Conservation (phyloP, 2,113 vertebrate genomes). For the Fregetta grallaria region DNA sequence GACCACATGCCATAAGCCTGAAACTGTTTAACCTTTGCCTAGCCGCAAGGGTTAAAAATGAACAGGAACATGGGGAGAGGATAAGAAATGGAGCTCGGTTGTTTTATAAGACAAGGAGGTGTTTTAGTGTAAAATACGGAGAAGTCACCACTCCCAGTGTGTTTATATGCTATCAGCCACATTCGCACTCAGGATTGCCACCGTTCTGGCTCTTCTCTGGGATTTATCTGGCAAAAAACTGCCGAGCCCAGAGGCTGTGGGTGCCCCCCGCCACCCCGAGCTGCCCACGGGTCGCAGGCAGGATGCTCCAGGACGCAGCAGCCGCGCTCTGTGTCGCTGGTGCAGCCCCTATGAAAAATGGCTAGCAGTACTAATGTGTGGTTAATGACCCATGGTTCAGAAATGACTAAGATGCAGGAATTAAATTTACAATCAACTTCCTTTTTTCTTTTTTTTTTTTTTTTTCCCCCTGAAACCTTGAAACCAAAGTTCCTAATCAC, state of each 20-base stretch:
- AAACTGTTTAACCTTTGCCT: neutral
- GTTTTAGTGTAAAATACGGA: neutral
- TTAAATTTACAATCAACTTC: constrained; percentile 47
- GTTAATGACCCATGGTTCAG: constrained; percentile 21
- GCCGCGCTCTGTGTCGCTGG: rapidly evolving
- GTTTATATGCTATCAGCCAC: neutral
- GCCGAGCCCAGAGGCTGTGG: neutral
- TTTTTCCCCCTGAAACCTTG: neutral
- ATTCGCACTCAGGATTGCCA: neutral
- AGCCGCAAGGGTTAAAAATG: neutral
- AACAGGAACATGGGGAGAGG: neutral
- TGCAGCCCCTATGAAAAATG: constrained; percentile 8
- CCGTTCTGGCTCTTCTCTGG: neutral
- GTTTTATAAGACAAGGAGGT: neutral
- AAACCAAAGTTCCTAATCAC: neutral
- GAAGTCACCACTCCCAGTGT: neutral
- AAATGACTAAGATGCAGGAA: constrained; percentile 46
- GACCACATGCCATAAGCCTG: neutral
- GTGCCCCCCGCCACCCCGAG: neutral
- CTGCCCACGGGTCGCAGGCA: neutral
- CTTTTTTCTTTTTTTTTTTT: no score
- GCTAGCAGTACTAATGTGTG: constrained; percentile 17
- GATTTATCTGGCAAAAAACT: neutral
- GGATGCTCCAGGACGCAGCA: constrained; percentile 9
- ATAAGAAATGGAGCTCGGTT: neutral